Base-by-base conservation (phyloP, 2,113 vertebrate genomes). In the Suricata suricatta region DNA sequence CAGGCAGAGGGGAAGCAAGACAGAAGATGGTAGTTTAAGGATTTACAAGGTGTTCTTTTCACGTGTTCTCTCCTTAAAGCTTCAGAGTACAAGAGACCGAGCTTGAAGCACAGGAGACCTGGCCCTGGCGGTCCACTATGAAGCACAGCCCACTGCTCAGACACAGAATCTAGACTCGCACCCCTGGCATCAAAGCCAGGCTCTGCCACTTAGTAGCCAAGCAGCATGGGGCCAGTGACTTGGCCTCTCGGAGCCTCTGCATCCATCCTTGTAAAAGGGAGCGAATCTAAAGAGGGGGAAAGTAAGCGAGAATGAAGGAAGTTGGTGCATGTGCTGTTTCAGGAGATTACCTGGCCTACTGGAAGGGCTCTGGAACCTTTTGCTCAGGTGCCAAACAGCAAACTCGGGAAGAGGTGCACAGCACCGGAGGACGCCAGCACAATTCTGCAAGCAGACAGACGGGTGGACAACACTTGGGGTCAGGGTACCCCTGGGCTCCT, bases 391-490 rank as follows among this genome's bases (percentile, higher is more conserved):
- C 33, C 81, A 35, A 96, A 92, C 12, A 74, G 16, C 35, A 74
- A 68, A 63, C 29, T 33, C 74, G 5, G 27, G 60, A 89, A 63
- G 19, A 80, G 9, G 4, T 13, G 33, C 41, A 29, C 52, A 41
- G 29, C 31, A 4, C 4, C 2, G 23, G 29, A 71, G 7, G 7
- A 63, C 0, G 6, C 15, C 27, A n/a, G 21, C 5, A 3, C 82
- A 44, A 12, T 69, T 44, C 52, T 17, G 2, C 79, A 86, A 47
- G 52, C 4, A 35, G 69, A 54, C 52, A 50, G 50, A 85, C 35
- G 66, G 50, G 9, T 44, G 68, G 63, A 31, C n/a, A n/a, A 31
- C 69, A 14, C 13, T 23, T 27, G 69, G 54, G 66, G 44, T 16
- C 54, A 93, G 14, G 29, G 71, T 31, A 12, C 60, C 33, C 19